A percentile compares a stretch with the other conserved stretches of the same genome.
phyloP scores from a whole-genome alignment of 64 coral and sea anemone genomes.

The Dendrophyllia cribrosa region DNA sequence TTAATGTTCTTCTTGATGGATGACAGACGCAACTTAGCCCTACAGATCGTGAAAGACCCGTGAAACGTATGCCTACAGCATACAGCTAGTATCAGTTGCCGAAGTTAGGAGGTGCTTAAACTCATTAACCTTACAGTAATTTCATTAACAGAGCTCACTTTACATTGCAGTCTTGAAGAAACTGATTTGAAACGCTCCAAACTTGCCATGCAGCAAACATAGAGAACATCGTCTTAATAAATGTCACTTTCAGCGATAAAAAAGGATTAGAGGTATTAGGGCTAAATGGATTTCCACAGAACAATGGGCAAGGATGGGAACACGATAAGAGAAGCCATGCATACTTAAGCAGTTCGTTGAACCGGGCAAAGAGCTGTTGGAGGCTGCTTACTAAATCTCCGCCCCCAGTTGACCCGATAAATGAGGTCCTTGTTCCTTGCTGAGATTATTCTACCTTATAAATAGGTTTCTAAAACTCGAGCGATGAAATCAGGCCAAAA shows the following conservation, averaged over 20 bases:
- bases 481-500: neutral
- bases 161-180: neutral
- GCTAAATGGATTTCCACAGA: constrained; percentile 22
- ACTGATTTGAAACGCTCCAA: neutral
- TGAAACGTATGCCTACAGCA: too few species aligned
- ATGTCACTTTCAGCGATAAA: constrained; percentile 51
- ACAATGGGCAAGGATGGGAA: constrained; percentile 22
- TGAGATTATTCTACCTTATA: neutral
- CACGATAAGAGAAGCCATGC: constrained; percentile 46
- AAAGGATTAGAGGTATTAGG: constrained; percentile 61
- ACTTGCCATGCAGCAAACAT: neutral
- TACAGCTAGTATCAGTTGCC: neutral
- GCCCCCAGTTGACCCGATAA: constrained; percentile 30
- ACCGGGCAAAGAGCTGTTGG: constrained; percentile 7
- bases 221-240: constrained; percentile 28
- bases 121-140: constrained; percentile 25
- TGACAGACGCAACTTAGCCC: neutral
- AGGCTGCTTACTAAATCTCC: neutral
- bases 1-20: constrained; percentile 4
- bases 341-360: constrained; percentile 10
- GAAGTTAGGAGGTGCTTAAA: constrained; percentile 17
- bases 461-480: constrained; percentile 19
- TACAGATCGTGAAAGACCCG: neutral
- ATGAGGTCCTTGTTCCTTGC: constrained; percentile 27
- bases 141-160: neutral